phyloP scores from a whole-genome alignment of 2,113 vertebrate species.

The Myrmophylax atrothorax region DNA sequence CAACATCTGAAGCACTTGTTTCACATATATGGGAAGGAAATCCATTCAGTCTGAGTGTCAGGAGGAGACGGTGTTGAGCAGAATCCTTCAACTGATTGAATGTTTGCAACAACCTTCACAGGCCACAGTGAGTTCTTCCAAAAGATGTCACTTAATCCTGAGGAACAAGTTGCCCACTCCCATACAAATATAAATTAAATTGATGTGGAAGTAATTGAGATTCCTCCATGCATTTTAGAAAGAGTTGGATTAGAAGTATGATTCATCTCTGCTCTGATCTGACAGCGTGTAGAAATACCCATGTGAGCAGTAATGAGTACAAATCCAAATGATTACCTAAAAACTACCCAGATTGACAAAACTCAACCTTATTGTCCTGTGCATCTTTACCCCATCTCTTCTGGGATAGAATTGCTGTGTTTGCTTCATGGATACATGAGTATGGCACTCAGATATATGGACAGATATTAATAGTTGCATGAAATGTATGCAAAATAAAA shows the following conservation, averaged over 20 bases:
- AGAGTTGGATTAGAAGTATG: neutral
- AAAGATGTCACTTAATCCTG: neutral
- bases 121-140: neutral
- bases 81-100: neutral
- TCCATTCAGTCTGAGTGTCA: neutral
- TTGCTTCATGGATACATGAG: neutral
- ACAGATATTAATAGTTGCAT: neutral
- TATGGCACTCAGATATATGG: neutral
- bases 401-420: neutral
- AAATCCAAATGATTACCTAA: neutral
- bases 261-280: neutral
- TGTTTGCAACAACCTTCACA: neutral
- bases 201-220: neutral
- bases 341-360: neutral
- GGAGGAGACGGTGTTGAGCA: neutral
- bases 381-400: neutral
- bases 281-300: neutral
- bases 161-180: neutral
- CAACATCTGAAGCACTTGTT: conserved; percentile 15
- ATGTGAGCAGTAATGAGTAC: neutral
- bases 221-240: neutral
- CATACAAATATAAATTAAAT: neutral
- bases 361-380: neutral
- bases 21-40: conserved; percentile 5
- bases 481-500: neutral